Evolutionary conservation across 2,113 vertebrate genomes (phyloP).

Genomic region (Ia io): DNA sequence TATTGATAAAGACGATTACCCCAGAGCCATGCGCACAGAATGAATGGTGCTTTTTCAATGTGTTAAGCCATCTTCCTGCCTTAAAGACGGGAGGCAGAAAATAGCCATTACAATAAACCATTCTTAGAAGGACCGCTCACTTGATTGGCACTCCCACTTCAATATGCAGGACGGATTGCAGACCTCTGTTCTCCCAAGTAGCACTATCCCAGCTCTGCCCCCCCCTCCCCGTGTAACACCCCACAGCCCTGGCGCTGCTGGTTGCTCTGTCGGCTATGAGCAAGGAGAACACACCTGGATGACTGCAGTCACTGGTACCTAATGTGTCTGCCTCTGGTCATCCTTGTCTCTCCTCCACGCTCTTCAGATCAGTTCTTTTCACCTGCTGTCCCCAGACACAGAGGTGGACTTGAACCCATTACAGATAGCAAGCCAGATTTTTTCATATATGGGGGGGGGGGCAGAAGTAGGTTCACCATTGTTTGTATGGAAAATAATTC

Average conservation of each 20-base stretch:
- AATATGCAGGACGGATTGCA: neutral
- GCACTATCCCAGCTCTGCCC: neutral
- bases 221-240: neutral
- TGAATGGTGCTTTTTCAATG: conserved; percentile 72
- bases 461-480: neutral
- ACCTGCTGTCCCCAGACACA: neutral
- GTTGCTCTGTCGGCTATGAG: neutral
- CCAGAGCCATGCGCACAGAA: conserved; percentile 31
- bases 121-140: neutral
- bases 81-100: conserved; percentile 68
- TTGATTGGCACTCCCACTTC: conserved; percentile 7
- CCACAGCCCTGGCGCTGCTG: neutral
- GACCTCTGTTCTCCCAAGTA: neutral
- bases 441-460: neutral
- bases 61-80: conserved; percentile 72
- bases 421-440: neutral
- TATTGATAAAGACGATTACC: conserved; percentile 71
- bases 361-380: neutral
- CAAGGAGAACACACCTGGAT: neutral
- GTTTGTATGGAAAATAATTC: neutral
- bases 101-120: conserved; percentile 60
- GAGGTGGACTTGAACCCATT: neutral
- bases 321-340: neutral
- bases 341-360: neutral
- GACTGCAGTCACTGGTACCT: neutral